Evolutionary conservation across 2,797 vertebrate species (phyloP).

Genomic region (Cephalopachus bancanus): DNA sequence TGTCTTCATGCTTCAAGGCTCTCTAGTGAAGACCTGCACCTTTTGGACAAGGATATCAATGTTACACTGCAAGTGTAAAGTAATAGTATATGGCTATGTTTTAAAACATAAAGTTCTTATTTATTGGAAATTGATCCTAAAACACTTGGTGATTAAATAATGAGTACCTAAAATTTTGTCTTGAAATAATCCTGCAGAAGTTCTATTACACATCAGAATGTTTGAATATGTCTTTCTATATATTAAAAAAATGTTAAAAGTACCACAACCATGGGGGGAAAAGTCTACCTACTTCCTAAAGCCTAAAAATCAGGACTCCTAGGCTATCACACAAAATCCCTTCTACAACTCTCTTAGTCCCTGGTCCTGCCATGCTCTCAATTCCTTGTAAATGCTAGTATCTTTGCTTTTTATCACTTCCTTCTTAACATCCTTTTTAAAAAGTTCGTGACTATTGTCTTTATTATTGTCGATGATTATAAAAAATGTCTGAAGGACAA

Average conservation of each 20-base stretch:
- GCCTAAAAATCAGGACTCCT: not conserved
- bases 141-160: not conserved
- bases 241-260: not conserved
- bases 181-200: not conserved
- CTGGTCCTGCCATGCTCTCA: not conserved
- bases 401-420: not conserved
- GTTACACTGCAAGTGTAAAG: not conserved
- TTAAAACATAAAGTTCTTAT: not conserved
- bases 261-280: not conserved
- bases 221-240: not conserved
- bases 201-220: not conserved
- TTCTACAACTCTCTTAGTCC: too few species aligned
- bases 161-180: not conserved
- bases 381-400: not conserved
- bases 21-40: not conserved
- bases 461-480: not conserved
- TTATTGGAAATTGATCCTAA: not conserved
- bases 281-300: not conserved
- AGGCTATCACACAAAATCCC: not conserved
- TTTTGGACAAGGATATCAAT: not conserved
- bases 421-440: not conserved
- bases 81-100: not conserved
- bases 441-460: not conserved
- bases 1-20: not conserved
- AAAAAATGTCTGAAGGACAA: not conserved